Base-by-base conservation (phyloP, 2,888 invertebrate species). In the Caenorhabditis afra region DNA sequence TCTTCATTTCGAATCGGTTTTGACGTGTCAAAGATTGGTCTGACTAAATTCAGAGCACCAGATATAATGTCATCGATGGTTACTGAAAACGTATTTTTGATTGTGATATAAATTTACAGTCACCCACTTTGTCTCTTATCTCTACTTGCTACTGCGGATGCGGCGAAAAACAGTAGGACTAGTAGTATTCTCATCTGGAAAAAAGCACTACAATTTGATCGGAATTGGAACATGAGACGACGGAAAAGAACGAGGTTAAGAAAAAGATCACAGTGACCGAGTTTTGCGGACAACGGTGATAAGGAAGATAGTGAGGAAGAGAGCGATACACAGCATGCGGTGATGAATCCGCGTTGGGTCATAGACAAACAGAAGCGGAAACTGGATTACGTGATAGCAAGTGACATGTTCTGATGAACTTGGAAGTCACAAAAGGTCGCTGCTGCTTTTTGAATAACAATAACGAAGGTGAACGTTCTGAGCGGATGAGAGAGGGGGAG, bases 1-100 rank as follows among this genome's bases (percentile, higher is more conserved):
- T 67, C 78, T 49, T 82, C 83, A 57, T 84, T 85, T 41, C 76
- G 81, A 16, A 87, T 75, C 5, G 86, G 85, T 47, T 85, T 82
- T 12, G 87, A 83, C 14, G 86, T 84, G 75, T 89, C 89, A 44
- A 89, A 87, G 57, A 89, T 88, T 1, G 89, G 89, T 55, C 85
- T 66, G 1, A 89, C 88, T 22, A 89, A 74, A 35, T 68, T 81
- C 20, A 89, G 68, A 29, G 89, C 89, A 14, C 84, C 78, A 29
- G 79, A 80, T 39, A 89, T 87, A 10, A 89, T 83, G 53, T 89
- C 89, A 45, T 89, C 88, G 22, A 88, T 81, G 7, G 87, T 81
- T 12, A 86, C 88, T 88, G 68, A 52, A 84, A 73, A n/a, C n/a
- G n/a, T n/a, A n/a, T n/a, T n/a, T n/a, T n/a, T n/a, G n/a, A n/a